Evolutionary conservation across 2,888 invertebrate genomes (phyloP).

Genomic region (Seira ritae): DNA sequence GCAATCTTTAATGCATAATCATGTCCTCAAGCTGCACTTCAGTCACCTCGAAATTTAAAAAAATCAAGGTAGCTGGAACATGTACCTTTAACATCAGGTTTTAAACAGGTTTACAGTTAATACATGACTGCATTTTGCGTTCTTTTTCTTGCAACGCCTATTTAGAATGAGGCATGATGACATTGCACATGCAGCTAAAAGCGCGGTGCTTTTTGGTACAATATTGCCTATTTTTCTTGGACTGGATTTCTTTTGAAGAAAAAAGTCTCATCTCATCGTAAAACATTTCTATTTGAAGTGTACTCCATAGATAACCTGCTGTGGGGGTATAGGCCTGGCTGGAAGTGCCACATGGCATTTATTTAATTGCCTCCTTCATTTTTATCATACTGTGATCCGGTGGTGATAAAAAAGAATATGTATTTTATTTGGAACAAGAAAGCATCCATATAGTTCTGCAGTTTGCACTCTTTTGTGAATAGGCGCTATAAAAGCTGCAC

Average conservation of each 20-base stretch:
- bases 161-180: too few relatives aligned
- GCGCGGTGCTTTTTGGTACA: too few relatives aligned
- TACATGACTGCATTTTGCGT: too few relatives aligned
- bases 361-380: neutral
- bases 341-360: neutral
- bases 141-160: too few relatives aligned
- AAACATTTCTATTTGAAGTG: neutral
- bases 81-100: neutral
- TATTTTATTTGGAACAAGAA: too few relatives aligned
- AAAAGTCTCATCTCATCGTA: neutral
- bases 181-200: too few relatives aligned
- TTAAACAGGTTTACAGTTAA: neutral
- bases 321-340: neutral
- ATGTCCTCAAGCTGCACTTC: neutral
- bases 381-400: neutral
- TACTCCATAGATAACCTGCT: neutral
- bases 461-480: neutral
- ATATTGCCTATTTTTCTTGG: too few relatives aligned
- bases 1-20: neutral
- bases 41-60: too few relatives aligned
- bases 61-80: too few relatives aligned
- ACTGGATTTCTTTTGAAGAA: too few relatives aligned
- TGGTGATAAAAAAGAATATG: too few relatives aligned
- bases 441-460: neutral
- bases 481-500: constrained; percentile 28